These are phyloP conservation scores for Limnodromus scolopaceus DNA, from an alignment of 2,797 vertebrate genomes.

Conservation along the genomic window DNA sequence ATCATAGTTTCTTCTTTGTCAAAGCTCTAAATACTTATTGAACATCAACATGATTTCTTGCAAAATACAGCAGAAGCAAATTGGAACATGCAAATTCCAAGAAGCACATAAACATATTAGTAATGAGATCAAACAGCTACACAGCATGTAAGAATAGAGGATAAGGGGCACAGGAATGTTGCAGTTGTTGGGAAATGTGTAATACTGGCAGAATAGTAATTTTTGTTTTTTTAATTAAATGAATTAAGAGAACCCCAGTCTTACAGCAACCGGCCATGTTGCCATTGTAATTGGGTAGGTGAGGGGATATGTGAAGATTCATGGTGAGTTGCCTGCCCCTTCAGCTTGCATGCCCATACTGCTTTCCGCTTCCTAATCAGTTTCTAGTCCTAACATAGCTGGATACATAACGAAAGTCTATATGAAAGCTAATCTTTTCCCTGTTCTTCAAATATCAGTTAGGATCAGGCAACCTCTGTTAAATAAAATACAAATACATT, in stretches of 20 bases:
- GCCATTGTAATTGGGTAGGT: neutral
- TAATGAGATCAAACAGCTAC: neutral
- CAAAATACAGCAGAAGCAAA: neutral
- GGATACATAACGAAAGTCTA: neutral
- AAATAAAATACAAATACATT: neutral
- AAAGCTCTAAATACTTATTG: neutral
- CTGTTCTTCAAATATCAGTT: neutral
- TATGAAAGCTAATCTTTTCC: neutral
- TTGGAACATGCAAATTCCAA: neutral
- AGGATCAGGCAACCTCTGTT: neutral
- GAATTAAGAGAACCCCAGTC: neutral
- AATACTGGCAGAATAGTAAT: neutral
- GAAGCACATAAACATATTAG: neutral
- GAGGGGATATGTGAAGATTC: neutral
- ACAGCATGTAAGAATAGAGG: rapidly evolving
- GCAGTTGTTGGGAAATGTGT: neutral
- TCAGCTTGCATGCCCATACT: neutral
- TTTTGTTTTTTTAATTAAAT: neutral
- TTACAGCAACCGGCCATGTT: neutral
- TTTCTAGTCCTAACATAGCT: neutral
- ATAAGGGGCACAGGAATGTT: neutral
- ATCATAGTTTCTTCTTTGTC: neutral
- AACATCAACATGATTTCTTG: neutral
- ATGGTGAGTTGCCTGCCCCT: neutral
- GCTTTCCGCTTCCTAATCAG: neutral